phyloP scores from a whole-genome alignment of 2,888 invertebrate genomes.

The Diplolepis rosae region DNA sequence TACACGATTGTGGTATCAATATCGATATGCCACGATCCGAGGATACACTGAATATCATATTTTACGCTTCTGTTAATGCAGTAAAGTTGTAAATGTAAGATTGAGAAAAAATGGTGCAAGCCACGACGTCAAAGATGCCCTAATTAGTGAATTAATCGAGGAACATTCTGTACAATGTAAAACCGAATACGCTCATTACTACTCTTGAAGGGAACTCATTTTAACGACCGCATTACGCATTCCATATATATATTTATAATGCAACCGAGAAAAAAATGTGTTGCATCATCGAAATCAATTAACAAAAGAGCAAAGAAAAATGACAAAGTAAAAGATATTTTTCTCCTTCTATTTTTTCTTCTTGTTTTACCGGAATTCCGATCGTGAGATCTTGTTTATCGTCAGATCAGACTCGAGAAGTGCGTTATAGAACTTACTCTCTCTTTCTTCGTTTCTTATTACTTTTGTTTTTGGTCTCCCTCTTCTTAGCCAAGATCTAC shows the following conservation, averaged over 20 bases:
- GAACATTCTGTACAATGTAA: neutral
- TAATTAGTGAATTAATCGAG: slow-evolving; percentile 38
- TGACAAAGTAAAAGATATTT: slow-evolving; percentile 14
- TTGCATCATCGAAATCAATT: neutral
- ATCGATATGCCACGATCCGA: no score
- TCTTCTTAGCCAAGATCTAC: slow-evolving; percentile 32
- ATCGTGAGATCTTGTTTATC: slow-evolving; percentile 28
- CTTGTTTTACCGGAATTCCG: slow-evolving; percentile 6
- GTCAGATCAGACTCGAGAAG: slow-evolving; percentile 26
- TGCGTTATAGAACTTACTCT: slow-evolving; percentile 31
- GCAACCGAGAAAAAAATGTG: neutral
- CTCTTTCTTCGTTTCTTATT: slow-evolving; percentile 30
- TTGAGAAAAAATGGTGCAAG: slow-evolving; percentile 22
- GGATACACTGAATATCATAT: slow-evolving; percentile 14
- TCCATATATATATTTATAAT: neutral
- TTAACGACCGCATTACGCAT: neutral
- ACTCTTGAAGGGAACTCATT: neutral
- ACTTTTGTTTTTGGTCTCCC: slow-evolving; percentile 26
- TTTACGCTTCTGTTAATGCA: neutral
- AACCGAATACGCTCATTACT: neutral
- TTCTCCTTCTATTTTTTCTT: slow-evolving; percentile 6
- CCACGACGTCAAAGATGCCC: neutral
- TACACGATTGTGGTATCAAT: neutral
- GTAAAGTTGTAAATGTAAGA: neutral
- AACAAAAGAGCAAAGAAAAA: slow-evolving; percentile 11